Evolutionary conservation across 2,888 invertebrate species (phyloP), one percentile per base, ranked within the genome.

Genomic region (Belgica antarctica): DNA sequence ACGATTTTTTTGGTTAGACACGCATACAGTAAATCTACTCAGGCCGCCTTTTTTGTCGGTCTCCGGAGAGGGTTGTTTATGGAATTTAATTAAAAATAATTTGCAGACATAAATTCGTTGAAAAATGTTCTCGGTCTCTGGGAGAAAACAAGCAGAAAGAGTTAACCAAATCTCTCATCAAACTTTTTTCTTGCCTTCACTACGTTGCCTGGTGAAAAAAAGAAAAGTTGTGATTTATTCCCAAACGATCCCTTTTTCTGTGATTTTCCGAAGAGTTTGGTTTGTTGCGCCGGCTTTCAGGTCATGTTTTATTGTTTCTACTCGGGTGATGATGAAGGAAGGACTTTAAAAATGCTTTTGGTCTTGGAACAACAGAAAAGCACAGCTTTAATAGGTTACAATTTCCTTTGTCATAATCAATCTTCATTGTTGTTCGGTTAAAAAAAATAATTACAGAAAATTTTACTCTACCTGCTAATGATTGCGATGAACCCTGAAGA

Each of bases 21-120:
- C 52, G 68, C 57, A 57, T 41, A 41, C 27, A n/a, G n/a, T n/a
- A 66, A 12, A 66, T 57, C 28, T 17, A 47, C 68, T 25, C 57
- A 5, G 5, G 46, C 7, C 10, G 12, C 8, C 17, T 59, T 24
- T 17, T 22, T 57, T 24, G 57, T 17, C 19, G 19, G 2, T n/a
- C 15, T 52, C 52, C 27, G 19, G 19, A 68, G 41, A 65, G 65
- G 65, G 68, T 52, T 68, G 57, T 68, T 68, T 68, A 68, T 47
- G 68, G 47, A 27, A 46, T 68, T 68, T 68, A 68, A 68, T 68
- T 68, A 68, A 68, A 68, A 52, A 68, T 68, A 68, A 68, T 68
- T 68, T 68, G 17, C 22, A 57, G 52, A 47, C 68, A 68, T 68
- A 68, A 68, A 68, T 68, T 57, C 28, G 36, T 17, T 17, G 62